These are phyloP conservation scores for Zophobas atratus DNA, from an alignment of 1,140 invertebrate species.

Conservation along the genomic window DNA sequence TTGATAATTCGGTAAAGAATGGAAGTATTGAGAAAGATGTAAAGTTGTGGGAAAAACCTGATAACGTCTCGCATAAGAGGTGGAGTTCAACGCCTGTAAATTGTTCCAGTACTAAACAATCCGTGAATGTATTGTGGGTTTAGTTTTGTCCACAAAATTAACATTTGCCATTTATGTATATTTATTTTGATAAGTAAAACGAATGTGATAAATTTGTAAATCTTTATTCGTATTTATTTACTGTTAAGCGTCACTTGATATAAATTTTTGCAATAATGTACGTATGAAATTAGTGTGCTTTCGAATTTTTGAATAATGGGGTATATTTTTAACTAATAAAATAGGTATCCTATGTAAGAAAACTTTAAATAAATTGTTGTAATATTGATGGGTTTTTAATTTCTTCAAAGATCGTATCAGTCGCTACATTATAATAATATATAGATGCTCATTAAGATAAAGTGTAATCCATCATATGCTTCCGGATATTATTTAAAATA, in stretches of 20 bases:
- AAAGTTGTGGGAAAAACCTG: conserved; percentile 40
- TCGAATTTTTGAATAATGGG: background rate
- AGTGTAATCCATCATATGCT: too few relatives aligned
- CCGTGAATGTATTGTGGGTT: conserved; percentile 45
- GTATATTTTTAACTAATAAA: too few relatives aligned
- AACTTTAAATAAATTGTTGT: too few relatives aligned
- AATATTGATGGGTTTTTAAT: too few relatives aligned
- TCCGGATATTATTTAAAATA: too few relatives aligned
- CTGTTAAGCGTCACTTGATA: background rate
- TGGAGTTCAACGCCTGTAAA: conserved; percentile 41
- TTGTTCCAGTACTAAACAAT: conserved; percentile 29
- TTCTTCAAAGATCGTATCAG: too few relatives aligned
- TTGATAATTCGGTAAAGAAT: conserved; percentile 13
- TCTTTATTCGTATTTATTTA: conserved; percentile 11
- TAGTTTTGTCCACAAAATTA: conserved; percentile 11
- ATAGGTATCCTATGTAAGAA: too few relatives aligned
- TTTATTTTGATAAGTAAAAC: conserved; percentile 2
- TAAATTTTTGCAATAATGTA: conserved; percentile 14
- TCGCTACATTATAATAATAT: too few relatives aligned
- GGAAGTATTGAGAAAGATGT: conserved; percentile 26
- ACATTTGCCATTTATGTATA: conserved; percentile 28
- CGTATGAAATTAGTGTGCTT: conserved; percentile 1
- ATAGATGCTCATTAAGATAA: too few relatives aligned
- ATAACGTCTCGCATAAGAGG: conserved; percentile 17
- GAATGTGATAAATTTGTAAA: conserved; percentile 37